Conservation (phyloP, 2,888 invertebrate species). For the Lordiphosa fenestrarum region DNA sequence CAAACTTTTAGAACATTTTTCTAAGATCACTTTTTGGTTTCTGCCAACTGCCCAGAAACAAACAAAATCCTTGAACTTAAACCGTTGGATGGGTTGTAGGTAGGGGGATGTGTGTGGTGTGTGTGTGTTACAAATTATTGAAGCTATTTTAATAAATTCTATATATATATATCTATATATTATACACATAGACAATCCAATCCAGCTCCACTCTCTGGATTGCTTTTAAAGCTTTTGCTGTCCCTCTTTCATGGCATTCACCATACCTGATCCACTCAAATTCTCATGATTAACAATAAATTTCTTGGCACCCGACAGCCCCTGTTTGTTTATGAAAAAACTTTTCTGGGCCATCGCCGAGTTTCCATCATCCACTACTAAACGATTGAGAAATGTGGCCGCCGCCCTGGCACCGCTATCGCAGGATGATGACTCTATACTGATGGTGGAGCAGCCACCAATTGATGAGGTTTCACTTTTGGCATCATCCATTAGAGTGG, state of each 20-base stretch:
- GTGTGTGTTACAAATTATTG: neutral
- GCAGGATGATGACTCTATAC: conserved; percentile 74
- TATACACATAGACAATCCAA: conserved; percentile 8
- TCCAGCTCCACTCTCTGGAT: conserved; percentile 8
- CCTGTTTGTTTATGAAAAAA: conserved; percentile 74
- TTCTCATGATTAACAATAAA: conserved; percentile 71
- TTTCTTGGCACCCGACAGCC: conserved; percentile 70
- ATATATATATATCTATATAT: neutral
- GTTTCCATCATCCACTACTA: conserved; percentile 57
- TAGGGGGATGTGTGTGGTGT: too few species aligned
- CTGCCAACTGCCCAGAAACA: too few species aligned
- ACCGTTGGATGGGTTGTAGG: too few species aligned
- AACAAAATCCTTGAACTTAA: too few species aligned
- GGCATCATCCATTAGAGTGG: conserved; percentile 78
- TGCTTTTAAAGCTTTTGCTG: conserved; percentile 71
- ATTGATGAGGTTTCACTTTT: conserved; percentile 77
- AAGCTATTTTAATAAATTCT: conserved; percentile 6
- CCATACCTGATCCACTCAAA: conserved; percentile 28
- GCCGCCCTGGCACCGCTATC: conserved; percentile 64
- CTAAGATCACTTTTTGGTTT: too few species aligned
- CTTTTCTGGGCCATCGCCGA: conserved; percentile 64
- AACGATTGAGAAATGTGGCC: conserved; percentile 63
- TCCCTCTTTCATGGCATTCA: conserved; percentile 41
- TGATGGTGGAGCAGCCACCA: conserved; percentile 75
- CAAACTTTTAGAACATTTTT: too few species aligned